A percentile compares a stretch with the other conserved stretches of the same genome.
phyloP scores from a whole-genome alignment of 2,113 vertebrate genomes.

The Orientallactaga bullata region DNA sequence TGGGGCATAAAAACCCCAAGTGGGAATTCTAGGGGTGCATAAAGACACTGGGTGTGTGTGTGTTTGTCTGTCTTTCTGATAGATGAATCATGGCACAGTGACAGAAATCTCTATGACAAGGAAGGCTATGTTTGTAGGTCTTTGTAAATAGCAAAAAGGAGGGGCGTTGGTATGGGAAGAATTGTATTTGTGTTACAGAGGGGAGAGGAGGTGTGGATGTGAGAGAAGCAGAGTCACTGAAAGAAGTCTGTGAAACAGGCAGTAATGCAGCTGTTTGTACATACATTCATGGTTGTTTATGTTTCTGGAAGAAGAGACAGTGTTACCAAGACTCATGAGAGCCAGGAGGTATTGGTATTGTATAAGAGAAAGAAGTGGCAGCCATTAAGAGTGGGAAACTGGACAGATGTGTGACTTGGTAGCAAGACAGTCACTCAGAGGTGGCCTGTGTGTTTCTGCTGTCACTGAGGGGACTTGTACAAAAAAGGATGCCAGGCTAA shows the following conservation, averaged over 20 bases:
- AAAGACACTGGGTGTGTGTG: neutral
- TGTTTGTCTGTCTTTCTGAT: neutral
- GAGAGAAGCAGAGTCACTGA: neutral
- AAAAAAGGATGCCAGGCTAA: neutral
- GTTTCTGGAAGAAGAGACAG: conserved; percentile 38
- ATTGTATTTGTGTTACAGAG: neutral
- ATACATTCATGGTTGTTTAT: neutral
- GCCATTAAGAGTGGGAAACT: neutral
- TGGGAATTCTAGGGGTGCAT: neutral
- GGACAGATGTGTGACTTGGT: neutral
- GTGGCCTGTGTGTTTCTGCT: neutral
- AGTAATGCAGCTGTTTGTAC: neutral
- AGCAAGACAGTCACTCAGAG: neutral
- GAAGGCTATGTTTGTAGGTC: neutral
- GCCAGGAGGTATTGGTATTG: conserved; percentile 2
- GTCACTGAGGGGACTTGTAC: neutral
- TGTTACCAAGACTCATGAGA: neutral
- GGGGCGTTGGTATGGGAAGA: neutral
- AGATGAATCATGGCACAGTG: neutral
- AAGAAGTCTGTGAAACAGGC: neutral
- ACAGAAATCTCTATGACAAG: conserved; percentile 8
- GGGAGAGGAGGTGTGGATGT: neutral
- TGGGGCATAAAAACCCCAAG: conserved; percentile 12
- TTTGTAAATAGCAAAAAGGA: conserved; percentile 15
- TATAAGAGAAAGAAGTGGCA: neutral